A percentile compares a stretch with the other conserved stretches of the same genome.
Evolutionary conservation across 2,797 vertebrate species (phyloP).

Genomic region (Denticeps clupeoides): DNA sequence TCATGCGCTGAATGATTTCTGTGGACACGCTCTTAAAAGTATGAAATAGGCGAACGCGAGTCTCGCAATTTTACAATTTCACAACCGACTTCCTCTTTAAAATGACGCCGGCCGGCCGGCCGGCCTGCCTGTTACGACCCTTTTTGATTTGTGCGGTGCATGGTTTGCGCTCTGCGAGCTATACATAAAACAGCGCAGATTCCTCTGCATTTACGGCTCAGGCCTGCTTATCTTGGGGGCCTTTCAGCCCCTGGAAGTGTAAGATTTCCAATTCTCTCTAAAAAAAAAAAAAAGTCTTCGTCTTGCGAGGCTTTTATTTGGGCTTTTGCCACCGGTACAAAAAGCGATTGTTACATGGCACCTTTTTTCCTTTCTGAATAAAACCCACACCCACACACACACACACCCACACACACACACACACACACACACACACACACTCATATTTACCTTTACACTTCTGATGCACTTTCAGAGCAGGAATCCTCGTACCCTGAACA

Average conservation of each 20-base stretch:
- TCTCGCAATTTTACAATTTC: conserved; percentile 67
- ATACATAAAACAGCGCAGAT: conserved; percentile 67
- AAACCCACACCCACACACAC: too few relatives aligned
- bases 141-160: conserved; percentile 62
- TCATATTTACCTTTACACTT: too few relatives aligned
- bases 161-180: conserved; percentile 59
- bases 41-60: conserved; percentile 49
- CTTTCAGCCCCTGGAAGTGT: conserved; percentile 56
- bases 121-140: too few relatives aligned
- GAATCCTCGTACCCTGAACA: conserved; percentile 40
- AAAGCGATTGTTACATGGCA: not conserved
- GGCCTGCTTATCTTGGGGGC: conserved; percentile 60
- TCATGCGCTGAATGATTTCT: conserved; percentile 54
- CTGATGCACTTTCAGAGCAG: conserved; percentile 35
- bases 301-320: too few relatives aligned
- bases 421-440: too few relatives aligned
- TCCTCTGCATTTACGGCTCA: conserved; percentile 56
- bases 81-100: conserved; percentile 60
- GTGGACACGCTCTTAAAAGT: conserved; percentile 46
- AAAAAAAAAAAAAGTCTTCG: not conserved
- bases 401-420: too few relatives aligned
- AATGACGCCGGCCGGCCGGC: conserved; percentile 61
- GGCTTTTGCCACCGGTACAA: not conserved
- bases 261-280: conserved; percentile 60
- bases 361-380: too few relatives aligned